Evolutionary conservation across 2,113 vertebrate species (phyloP).

Genomic region (Oncorhynchus keta): DNA sequence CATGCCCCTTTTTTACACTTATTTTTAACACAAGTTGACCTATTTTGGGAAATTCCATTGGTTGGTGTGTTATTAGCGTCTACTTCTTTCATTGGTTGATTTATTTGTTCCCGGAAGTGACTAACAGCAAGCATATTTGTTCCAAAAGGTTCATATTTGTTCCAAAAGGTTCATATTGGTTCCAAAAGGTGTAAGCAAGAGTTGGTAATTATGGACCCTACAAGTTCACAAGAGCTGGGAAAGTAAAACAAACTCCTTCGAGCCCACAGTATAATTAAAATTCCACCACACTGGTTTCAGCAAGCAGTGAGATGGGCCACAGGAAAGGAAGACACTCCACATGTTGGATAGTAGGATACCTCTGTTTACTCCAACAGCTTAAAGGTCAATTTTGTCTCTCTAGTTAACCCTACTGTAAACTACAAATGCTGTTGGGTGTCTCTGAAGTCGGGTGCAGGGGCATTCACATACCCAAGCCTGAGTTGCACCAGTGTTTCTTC

Average conservation of each 20-base stretch:
- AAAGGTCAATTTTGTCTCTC: slow-evolving; percentile 7
- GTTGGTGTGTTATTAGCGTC: too few species aligned
- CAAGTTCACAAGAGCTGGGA: too few species aligned
- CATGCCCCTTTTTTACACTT: too few species aligned
- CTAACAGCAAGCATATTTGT: too few species aligned
- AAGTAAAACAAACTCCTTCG: neutral
- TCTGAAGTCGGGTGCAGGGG: neutral
- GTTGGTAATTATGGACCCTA: too few species aligned
- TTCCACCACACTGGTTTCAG: neutral
- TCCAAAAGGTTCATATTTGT: too few species aligned
- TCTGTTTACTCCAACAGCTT: neutral
- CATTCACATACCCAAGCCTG: neutral
- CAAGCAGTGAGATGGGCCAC: neutral
- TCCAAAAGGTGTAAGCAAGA: too few species aligned
- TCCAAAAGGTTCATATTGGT: too few species aligned
- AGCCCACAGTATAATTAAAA: neutral
- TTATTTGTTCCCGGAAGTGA: too few species aligned
- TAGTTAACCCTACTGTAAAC: slow-evolving; percentile 30
- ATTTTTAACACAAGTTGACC: too few species aligned
- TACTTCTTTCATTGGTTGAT: too few species aligned
- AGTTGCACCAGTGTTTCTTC: neutral
- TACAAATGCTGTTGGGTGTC: neutral
- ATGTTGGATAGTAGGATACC: neutral
- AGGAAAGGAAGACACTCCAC: neutral
- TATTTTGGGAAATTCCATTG: too few species aligned